Percentiles rank a stretch among this genome's conserved stretches.
phyloP scores from a whole-genome alignment of 2,888 invertebrate genomes.

The Balanococcus diminutus region DNA sequence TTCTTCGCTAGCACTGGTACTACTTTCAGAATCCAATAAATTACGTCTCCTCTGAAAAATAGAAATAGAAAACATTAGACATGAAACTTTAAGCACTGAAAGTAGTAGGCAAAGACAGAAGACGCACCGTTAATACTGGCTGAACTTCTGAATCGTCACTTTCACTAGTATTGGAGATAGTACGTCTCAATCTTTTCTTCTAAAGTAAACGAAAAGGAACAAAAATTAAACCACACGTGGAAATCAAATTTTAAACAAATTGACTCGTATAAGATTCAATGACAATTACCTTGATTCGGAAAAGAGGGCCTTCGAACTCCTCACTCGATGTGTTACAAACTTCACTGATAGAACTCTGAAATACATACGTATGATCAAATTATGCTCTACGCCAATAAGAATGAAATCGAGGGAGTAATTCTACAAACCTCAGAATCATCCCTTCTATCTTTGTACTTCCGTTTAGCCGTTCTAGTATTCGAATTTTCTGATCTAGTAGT shows the following conservation, averaged over 20 bases:
- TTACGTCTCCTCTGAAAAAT: slow-evolving; percentile 7
- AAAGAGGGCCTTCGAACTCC: neutral
- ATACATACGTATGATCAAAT: neutral
- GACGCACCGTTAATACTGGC: neutral
- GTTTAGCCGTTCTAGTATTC: slow-evolving; percentile 16
- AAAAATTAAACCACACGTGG: neutral
- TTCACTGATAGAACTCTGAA: slow-evolving; percentile 16
- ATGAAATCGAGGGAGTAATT: neutral
- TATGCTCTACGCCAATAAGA: too few relatives aligned
- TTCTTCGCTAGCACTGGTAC: slow-evolving; percentile 15
- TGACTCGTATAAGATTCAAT: neutral
- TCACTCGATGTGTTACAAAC: slow-evolving; percentile 39
- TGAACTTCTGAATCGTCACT: slow-evolving; percentile 35
- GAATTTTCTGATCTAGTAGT: neutral
- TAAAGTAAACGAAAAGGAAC: neutral
- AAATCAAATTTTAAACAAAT: neutral
- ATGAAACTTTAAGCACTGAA: neutral
- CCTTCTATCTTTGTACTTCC: slow-evolving; percentile 15
- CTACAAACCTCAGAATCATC: neutral
- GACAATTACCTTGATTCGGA: neutral
- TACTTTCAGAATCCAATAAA: slow-evolving; percentile 29
- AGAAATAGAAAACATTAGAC: too few relatives aligned
- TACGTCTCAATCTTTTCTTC: slow-evolving; percentile 16
- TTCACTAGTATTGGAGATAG: slow-evolving; percentile 2
- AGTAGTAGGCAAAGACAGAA: neutral